Base-by-base conservation (phyloP, 1,140 invertebrate species). In the Nasonia longicornis region DNA sequence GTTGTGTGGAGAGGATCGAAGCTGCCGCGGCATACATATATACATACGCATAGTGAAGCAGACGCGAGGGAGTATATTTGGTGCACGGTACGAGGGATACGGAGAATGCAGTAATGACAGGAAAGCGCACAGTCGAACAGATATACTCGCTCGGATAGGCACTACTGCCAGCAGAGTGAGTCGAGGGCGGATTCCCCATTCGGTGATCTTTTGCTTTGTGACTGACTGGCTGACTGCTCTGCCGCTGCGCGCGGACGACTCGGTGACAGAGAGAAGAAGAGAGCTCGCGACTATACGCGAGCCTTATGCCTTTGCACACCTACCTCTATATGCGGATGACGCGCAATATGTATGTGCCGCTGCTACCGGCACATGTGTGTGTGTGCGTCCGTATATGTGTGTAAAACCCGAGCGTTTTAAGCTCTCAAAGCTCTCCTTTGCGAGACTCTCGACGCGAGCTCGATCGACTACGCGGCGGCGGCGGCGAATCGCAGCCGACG, bases 91-190 rank as follows among this genome's bases (percentile, higher is more conserved):
- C 84, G 82, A 83, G 86, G 85, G 84, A 86, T 80, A 86, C 81
- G 85, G 84, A 87, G 85, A 88, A 89, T 87, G 88, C 86, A 85
- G 85, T 89, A 89, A 89, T 89, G 87, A 89, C 87, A 88, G 88
- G 87, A 89, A 89, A 88, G 86, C 85, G 85, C 85, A 87, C 84
- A 85, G 85, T 87, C 84, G 84, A 88, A 87, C 85, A 86, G 85
- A 87, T 85, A 87, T 86, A 85, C 84, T 85, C 86, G 84, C 82
- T 86, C 85, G 86, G 87, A 87, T 88, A 86, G 87, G 77, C 84
- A 85, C 16, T 3, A 52, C 52, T n/a, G 16, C 14, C 52, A 45
- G 20, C 38, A n/a, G 58, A 77, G 80, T 75, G 83, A 85, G 83
- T 73, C 84, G 83, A 84, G 80, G 82, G 83, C 81, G 82, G 75